Conservation (phyloP, 2,113 vertebrate species). For the Pachyramphus minor region DNA sequence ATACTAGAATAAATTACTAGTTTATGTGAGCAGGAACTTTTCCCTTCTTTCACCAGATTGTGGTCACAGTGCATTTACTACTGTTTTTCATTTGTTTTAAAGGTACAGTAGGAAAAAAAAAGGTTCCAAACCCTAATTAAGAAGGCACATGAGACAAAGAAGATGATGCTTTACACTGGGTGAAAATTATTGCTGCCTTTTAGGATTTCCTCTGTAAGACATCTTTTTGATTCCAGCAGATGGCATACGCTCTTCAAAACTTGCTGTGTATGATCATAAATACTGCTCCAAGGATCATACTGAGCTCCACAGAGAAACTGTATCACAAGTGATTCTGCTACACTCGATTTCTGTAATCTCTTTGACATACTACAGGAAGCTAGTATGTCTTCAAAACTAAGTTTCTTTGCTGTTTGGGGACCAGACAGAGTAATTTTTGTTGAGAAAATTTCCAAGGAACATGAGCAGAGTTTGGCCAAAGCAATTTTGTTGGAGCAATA, state of each 20-base stretch:
- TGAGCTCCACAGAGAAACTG: slow-evolving; percentile 4
- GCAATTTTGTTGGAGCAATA: background rate
- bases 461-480: background rate
- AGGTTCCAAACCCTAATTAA: background rate
- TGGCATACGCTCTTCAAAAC: slow-evolving; percentile 53
- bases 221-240: slow-evolving; percentile 41
- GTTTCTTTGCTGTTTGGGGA: background rate
- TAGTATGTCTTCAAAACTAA: background rate
- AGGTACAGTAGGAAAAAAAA: background rate
- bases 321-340: background rate
- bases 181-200: background rate
- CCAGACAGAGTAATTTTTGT: background rate
- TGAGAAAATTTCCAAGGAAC: background rate
- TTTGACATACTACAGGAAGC: background rate
- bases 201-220: background rate
- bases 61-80: background rate
- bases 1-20: background rate
- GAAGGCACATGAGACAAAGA: background rate
- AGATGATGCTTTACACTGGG: background rate
- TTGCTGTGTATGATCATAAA: background rate
- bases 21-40: background rate
- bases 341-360: background rate
- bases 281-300: background rate
- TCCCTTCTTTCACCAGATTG: background rate
- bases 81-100: background rate